A percentile compares a stretch with the other conserved stretches of the same genome.
These are phyloP conservation scores for Aurelia sp. DNA, from an alignment of 30 jellyfish, hydroid and myxozoan species.

Conservation along the genomic window DNA sequence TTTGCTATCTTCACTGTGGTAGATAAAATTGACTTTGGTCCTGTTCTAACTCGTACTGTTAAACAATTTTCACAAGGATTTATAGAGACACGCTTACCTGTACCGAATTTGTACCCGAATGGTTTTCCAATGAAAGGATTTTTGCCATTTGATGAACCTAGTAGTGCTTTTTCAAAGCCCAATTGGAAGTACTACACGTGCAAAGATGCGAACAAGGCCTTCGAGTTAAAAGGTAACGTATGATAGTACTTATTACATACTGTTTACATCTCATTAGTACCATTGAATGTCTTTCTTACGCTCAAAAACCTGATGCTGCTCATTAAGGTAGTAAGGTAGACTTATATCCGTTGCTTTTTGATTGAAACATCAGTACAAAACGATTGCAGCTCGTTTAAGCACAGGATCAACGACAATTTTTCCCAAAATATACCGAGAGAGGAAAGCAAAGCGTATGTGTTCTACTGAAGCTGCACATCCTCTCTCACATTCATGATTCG, in stretches of 20 bases:
- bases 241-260: no score
- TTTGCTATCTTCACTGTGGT: conserved; percentile 48
- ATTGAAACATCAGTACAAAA: no score
- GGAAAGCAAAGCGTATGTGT: no score
- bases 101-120: conserved; percentile 45
- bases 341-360: no score
- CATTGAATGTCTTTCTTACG: neutral
- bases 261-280: neutral
- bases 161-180: neutral
- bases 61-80: conserved; percentile 63
- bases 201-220: conserved; percentile 39
- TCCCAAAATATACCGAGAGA: no score
- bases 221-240: conserved; percentile 38
- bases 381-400: no score
- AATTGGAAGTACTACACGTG: conserved; percentile 34
- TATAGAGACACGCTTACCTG: conserved; percentile 30
- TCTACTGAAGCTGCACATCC: no score
- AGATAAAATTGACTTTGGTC: conserved; percentile 64
- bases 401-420: no score
- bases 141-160: conserved; percentile 10
- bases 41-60: conserved; percentile 64
- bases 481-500: no score
- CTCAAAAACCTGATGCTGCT: no score
- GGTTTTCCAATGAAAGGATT: conserved; percentile 64
- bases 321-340: no score